Conservation (phyloP, 2,797 vertebrate genomes). For the Rhynchonycteris naso region DNA sequence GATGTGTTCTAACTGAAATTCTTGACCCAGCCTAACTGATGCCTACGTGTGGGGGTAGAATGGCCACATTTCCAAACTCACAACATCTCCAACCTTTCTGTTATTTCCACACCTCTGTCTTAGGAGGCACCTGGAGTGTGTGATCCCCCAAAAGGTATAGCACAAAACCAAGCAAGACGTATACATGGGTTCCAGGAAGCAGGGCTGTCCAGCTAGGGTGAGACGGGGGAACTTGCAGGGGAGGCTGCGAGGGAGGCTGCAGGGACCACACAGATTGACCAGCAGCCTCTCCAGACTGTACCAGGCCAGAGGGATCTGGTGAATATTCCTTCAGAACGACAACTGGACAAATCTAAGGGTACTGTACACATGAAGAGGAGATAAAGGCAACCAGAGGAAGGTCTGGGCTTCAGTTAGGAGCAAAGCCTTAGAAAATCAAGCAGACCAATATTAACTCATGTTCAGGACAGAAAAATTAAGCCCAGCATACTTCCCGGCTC, state of each 20-base stretch:
- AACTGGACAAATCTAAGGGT: background rate
- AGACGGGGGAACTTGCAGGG: background rate
- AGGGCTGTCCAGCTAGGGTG: background rate
- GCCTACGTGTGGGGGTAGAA: background rate
- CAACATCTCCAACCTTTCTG: background rate
- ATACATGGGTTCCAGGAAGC: background rate
- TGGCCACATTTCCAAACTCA: background rate
- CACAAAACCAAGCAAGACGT: background rate
- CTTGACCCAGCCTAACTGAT: background rate
- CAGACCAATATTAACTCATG: background rate
- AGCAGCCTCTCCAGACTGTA: background rate
- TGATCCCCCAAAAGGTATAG: background rate
- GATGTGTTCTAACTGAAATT: background rate
- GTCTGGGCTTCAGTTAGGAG: background rate
- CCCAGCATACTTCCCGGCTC: background rate
- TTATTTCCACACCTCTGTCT: background rate
- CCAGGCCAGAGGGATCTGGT: background rate
- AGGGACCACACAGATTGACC: background rate
- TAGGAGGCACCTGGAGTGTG: background rate
- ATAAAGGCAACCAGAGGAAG: background rate
- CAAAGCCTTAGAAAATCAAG: slow-evolving; percentile 9
- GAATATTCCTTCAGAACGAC: background rate
- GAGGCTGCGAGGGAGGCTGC: background rate
- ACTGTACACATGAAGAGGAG: background rate
- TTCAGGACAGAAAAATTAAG: slow-evolving; percentile 9